Percentiles rank a stretch among this genome's conserved stretches.
Evolutionary conservation across 2,113 vertebrate genomes (phyloP).

Genomic region (Gadus chalcogrammus): DNA sequence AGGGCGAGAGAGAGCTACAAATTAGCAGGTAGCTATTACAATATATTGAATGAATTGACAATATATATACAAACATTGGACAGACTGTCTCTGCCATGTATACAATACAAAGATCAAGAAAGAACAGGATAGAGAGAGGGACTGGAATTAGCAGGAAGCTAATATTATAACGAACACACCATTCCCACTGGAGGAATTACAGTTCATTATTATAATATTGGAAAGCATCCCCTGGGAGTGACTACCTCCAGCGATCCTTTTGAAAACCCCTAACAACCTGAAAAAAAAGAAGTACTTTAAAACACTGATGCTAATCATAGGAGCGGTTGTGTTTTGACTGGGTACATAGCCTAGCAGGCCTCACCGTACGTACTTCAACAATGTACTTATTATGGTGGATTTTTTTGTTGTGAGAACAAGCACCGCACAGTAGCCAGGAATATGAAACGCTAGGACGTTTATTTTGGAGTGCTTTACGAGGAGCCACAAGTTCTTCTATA

Average conservation of each 20-base stretch:
- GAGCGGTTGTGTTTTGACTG: neutral
- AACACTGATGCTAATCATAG: slow-evolving; percentile 22
- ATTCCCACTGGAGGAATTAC: slow-evolving; percentile 50
- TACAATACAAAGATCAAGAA: too few species aligned
- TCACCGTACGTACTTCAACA: slow-evolving; percentile 17
- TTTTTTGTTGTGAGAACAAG: slow-evolving; percentile 24
- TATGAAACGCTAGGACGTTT: slow-evolving; percentile 44
- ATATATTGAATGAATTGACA: too few species aligned
- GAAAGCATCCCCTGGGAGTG: slow-evolving; percentile 38
- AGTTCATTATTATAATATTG: slow-evolving; percentile 61
- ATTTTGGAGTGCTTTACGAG: slow-evolving; percentile 45
- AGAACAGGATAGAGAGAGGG: neutral
- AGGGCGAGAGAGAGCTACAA: too few species aligned
- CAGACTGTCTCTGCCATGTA: too few species aligned
- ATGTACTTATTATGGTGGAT: slow-evolving; percentile 18
- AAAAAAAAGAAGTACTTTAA: slow-evolving; percentile 49
- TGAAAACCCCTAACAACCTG: slow-evolving; percentile 51
- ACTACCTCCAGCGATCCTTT: slow-evolving; percentile 16
- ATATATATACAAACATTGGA: too few species aligned
- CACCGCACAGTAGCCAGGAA: slow-evolving; percentile 29
- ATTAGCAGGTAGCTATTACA: too few species aligned
- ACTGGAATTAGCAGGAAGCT: slow-evolving; percentile 31
- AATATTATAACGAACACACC: slow-evolving; percentile 20
- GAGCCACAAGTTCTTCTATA: slow-evolving; percentile 28
- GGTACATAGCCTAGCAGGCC: slow-evolving; percentile 16